Percentiles rank a stretch among this genome's conserved stretches.
phyloP scores from a whole-genome alignment of 2,888 invertebrate genomes.

The Drosophila ezoana region DNA sequence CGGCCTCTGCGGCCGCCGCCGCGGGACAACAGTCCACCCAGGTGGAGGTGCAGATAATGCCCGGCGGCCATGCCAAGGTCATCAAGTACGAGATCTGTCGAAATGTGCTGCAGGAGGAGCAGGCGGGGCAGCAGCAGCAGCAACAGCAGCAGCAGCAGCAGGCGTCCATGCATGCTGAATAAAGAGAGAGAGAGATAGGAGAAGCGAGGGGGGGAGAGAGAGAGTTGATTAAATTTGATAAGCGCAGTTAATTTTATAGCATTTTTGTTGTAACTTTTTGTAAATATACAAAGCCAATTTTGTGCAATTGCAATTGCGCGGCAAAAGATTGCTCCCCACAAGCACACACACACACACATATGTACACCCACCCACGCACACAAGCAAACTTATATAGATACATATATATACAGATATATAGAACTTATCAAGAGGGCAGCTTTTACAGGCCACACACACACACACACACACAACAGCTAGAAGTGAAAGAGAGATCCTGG shows the following conservation, averaged over 20 bases:
- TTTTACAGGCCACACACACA: conserved; percentile 41
- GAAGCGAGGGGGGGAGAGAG: background rate
- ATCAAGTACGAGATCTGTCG: conserved; percentile 75
- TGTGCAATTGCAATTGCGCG: conserved; percentile 58
- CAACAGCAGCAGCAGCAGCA: conserved; percentile 73
- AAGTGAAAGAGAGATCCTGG: conserved; percentile 42
- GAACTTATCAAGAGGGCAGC: conserved; percentile 35
- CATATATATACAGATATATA: conserved; percentile 17
- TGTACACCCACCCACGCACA: conserved; percentile 55
- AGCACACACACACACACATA: conserved; percentile 39
- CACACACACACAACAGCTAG: conserved; percentile 25
- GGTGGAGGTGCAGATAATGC: conserved; percentile 81
- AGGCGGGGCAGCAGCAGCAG: conserved; percentile 74
- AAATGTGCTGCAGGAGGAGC: conserved; percentile 76
- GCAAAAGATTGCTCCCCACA: conserved; percentile 34
- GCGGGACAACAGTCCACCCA: conserved; percentile 70
- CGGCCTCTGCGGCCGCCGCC: conserved; percentile 77
- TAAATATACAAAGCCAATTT: conserved; percentile 50
- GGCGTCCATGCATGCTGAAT: conserved; percentile 60
- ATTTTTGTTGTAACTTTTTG: conserved; percentile 50
- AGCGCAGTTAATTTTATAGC: conserved; percentile 24
- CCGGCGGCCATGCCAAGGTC: conserved; percentile 78
- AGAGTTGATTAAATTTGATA: conserved; percentile 10
- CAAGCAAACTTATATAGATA: conserved; percentile 11
- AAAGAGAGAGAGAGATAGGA: conserved; percentile 11